Conservation (phyloP, 2,888 invertebrate genomes). For the Synergus umbraculus region DNA sequence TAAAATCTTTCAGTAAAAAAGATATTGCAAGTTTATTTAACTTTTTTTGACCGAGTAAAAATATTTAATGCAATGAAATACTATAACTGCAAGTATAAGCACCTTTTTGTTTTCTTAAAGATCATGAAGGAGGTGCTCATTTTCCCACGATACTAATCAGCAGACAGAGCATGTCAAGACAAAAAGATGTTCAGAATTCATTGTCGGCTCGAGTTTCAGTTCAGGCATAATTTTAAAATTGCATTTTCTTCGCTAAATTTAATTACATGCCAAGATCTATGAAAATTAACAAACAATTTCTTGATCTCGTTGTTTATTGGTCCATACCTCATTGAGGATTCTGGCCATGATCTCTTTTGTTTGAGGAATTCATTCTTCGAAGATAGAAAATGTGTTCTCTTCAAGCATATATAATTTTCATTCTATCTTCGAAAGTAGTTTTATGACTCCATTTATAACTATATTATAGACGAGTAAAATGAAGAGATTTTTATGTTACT, state of each 20-base stretch:
- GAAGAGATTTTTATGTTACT: background rate
- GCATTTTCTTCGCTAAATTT: background rate
- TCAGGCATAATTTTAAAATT: background rate
- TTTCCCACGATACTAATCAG: slow-evolving; percentile 23
- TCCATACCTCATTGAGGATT: slow-evolving; percentile 5
- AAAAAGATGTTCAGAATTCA: slow-evolving; percentile 22
- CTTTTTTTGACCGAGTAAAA: too few relatives aligned
- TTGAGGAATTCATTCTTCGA: background rate
- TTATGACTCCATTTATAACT: background rate
- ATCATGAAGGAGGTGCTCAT: background rate
- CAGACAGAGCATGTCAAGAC: slow-evolving; percentile 27
- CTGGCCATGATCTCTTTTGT: background rate
- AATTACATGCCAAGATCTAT: slow-evolving; percentile 7
- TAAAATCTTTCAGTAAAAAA: too few relatives aligned
- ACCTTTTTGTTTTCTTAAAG: background rate
- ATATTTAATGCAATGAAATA: too few relatives aligned
- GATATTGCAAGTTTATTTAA: too few relatives aligned
- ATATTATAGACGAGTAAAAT: background rate
- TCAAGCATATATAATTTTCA: background rate
- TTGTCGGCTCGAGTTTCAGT: background rate
- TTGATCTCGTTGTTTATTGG: slow-evolving; percentile 13
- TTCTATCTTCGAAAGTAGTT: background rate
- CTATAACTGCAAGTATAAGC: background rate
- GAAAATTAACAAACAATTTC: slow-evolving; percentile 22
- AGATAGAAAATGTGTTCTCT: background rate